Evolutionary conservation across 2,113 vertebrate genomes (phyloP).

Genomic region (Telmatochromis bifrenatus): DNA sequence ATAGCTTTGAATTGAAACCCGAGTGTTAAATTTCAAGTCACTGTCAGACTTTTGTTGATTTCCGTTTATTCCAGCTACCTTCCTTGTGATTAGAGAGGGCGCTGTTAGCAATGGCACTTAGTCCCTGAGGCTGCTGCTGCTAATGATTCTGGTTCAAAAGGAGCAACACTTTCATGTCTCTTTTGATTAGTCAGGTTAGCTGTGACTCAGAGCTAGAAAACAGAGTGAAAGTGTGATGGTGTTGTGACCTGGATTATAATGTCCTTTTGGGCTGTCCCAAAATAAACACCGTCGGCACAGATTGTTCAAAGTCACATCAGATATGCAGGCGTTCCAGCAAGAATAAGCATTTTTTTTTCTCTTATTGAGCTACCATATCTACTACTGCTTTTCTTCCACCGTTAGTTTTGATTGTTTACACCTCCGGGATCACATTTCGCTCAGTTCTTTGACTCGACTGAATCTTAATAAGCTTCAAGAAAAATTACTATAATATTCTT

Average conservation of each 20-base stretch:
- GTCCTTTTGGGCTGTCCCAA: neutral
- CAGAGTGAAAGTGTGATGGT: neutral
- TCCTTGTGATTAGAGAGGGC: slow-evolving; percentile 6
- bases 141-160: slow-evolving; percentile 56
- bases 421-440: neutral
- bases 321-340: neutral
- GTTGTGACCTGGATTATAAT: slow-evolving; percentile 27
- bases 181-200: slow-evolving; percentile 50
- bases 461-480: neutral
- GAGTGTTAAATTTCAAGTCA: neutral
- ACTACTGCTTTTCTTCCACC: neutral
- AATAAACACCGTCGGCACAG: slow-evolving; percentile 1
- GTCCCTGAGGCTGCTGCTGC: slow-evolving; percentile 23
- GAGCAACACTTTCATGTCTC: slow-evolving; percentile 44
- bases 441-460: neutral
- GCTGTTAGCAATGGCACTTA: neutral
- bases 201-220: slow-evolving; percentile 26
- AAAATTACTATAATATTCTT: neutral
- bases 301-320: slow-evolving; percentile 35
- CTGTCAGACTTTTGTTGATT: neutral
- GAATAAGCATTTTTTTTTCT: neutral
- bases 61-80: neutral
- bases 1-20: neutral
- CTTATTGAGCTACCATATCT: neutral
- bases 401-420: neutral